Conservation (phyloP, 2,797 vertebrate genomes). For the Tangara arthus region DNA sequence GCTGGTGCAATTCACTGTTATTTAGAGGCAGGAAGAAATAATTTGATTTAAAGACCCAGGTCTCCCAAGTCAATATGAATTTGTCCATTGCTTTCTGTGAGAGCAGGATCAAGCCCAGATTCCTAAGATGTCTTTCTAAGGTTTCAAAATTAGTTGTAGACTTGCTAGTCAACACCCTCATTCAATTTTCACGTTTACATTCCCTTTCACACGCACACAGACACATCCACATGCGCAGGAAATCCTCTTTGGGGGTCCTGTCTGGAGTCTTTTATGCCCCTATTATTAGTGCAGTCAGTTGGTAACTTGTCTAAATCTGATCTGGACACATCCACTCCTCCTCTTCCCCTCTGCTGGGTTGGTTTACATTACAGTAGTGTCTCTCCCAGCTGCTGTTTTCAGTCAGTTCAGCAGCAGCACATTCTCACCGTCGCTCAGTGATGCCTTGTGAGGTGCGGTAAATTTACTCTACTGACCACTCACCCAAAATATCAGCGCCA, state of each 20-base stretch:
- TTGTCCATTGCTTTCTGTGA: neutral
- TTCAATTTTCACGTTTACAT: neutral
- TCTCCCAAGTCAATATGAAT: neutral
- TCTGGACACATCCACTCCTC: constrained; percentile 62
- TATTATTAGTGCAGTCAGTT: constrained; percentile 83
- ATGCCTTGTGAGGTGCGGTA: constrained; percentile 44
- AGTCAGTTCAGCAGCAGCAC: constrained; percentile 67
- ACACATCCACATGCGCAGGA: neutral
- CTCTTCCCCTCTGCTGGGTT: constrained; percentile 40
- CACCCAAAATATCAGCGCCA: neutral
- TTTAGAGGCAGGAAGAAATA: neutral
- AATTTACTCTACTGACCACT: constrained; percentile 19
- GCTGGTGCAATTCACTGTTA: neutral
- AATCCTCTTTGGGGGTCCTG: constrained; percentile 34
- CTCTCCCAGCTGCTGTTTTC: constrained; percentile 78
- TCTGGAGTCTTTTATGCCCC: constrained; percentile 70
- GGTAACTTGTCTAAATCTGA: constrained; percentile 87
- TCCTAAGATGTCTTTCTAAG: neutral
- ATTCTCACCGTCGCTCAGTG: constrained; percentile 58
- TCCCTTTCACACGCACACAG: neutral
- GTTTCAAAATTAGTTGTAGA: neutral
- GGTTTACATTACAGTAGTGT: constrained; percentile 64
- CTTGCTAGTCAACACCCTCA: neutral
- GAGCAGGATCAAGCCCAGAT: neutral
- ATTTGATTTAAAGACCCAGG: neutral